These are phyloP conservation scores for Passer domesticus DNA, from an alignment of 2,113 vertebrate species.

Conservation along the genomic window DNA sequence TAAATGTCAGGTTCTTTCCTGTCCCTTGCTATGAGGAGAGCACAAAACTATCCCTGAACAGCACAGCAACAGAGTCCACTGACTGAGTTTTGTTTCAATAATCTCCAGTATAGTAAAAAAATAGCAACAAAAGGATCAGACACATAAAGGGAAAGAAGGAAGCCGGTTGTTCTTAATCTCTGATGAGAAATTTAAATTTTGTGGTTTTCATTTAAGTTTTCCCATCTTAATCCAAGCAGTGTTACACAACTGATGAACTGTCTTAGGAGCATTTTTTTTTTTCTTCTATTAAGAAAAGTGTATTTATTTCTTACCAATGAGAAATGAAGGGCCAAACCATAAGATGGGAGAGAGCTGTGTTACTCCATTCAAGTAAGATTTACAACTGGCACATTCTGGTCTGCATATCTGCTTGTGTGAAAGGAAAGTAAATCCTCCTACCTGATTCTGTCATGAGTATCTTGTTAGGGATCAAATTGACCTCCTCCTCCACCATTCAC, in stretches of 20 bases:
- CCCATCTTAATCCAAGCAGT: neutral
- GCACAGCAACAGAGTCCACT: neutral
- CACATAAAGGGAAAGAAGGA: neutral
- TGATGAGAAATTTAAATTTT: neutral
- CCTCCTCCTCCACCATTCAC: neutral
- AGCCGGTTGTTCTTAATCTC: neutral
- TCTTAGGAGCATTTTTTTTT: neutral
- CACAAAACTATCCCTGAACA: neutral
- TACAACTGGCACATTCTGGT: neutral
- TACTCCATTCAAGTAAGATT: neutral
- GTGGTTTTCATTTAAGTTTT: neutral
- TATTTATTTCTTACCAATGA: neutral
- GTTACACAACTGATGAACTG: neutral
- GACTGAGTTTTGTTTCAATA: neutral
- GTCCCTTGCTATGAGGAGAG: neutral
- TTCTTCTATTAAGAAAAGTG: neutral
- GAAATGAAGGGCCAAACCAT: neutral
- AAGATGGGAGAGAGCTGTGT: neutral
- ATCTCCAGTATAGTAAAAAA: neutral
- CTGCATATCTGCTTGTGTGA: neutral
- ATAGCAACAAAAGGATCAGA: neutral
- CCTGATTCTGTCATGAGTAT: neutral
- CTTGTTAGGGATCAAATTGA: neutral
- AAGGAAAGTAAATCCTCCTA: neutral
- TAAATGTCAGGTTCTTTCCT: conserved; percentile 7